Base-by-base conservation (phyloP, 2,113 vertebrate genomes). In the Caloenas nicobarica region DNA sequence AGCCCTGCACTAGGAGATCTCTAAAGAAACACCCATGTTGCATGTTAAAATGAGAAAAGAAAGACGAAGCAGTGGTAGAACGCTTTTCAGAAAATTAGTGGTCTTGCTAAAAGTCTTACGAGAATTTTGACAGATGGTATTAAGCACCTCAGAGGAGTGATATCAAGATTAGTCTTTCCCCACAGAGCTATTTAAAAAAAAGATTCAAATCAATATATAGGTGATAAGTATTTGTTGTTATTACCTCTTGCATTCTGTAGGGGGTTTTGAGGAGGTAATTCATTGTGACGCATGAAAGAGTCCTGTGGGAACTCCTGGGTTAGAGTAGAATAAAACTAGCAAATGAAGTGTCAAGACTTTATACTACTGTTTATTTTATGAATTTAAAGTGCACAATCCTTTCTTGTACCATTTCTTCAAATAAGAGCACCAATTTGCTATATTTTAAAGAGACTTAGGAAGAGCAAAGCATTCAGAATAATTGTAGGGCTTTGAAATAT, bases 301-400 rank as follows among this genome's bases (percentile, higher is more conserved):
- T 86, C 90, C 71, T 64, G 51, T 53, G 90, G 82, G 82, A 91
- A 9, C 40, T 91, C 56, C 72, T 31, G 40, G 68, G 58, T 86
- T 93, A 84, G 68, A 81, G 76, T 22, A 81, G 60, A 94, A 94
- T 95, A 95, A 93, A 96, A 81, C 88, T 71, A 86, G 81, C 72
- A 96, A 95, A 95, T 95, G 71, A 93, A 94, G 42, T 95, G 89
- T 93, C 91, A 96, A 88, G 94, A 66, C 76, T 93, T 96, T 86
- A 91, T 91, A 70, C 64, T 60, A 74, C 74, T 60, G 89, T 86
- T 97, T 96, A 88, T 94, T 93, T 96, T 88, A 94, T 81, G 78
- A 44, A 81, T 94, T 94, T 96, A 90, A 91, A 90, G 19, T 66
- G 48, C 42, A 40, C 66, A 73, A 70, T 29, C 25, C 57, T 88